phyloP scores from a whole-genome alignment of 2,797 vertebrate species.

The Picus viridis region DNA sequence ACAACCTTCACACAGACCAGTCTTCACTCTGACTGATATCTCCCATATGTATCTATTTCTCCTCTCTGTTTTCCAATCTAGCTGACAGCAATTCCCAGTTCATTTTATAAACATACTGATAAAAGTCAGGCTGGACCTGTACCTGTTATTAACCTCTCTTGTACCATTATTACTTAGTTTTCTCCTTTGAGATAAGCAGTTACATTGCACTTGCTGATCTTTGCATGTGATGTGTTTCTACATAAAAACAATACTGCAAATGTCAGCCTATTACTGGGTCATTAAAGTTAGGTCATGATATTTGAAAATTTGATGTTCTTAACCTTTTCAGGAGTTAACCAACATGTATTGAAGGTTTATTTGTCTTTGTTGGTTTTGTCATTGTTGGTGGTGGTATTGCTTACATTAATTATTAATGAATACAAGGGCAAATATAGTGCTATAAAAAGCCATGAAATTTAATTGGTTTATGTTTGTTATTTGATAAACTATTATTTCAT shows the following conservation, averaged over 20 bases:
- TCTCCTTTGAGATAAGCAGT: slow-evolving; percentile 72
- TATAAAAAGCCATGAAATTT: slow-evolving; percentile 36
- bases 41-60: slow-evolving; percentile 73
- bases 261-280: slow-evolving; percentile 78
- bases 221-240: slow-evolving; percentile 72
- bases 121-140: slow-evolving; percentile 67
- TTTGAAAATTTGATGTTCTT: slow-evolving; percentile 80
- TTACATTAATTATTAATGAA: slow-evolving; percentile 69
- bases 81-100: slow-evolving; percentile 78
- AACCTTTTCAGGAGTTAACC: slow-evolving; percentile 78
- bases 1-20: slow-evolving; percentile 74
- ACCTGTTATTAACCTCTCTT: slow-evolving; percentile 79
- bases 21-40: slow-evolving; percentile 65
- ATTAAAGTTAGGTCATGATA: slow-evolving; percentile 80
- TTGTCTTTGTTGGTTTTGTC: slow-evolving; percentile 40
- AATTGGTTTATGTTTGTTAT: slow-evolving; percentile 29
- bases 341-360: slow-evolving; percentile 61
- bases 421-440: not conserved
- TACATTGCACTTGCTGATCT: slow-evolving; percentile 72
- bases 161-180: slow-evolving; percentile 75
- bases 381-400: not conserved
- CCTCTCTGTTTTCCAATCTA: slow-evolving; percentile 73
- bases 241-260: slow-evolving; percentile 68
- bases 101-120: slow-evolving; percentile 79
- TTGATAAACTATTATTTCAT: slow-evolving; percentile 44